These are phyloP conservation scores for Sphyrna mokarran DNA, from an alignment of 2,113 vertebrate genomes.

Conservation along the genomic window DNA sequence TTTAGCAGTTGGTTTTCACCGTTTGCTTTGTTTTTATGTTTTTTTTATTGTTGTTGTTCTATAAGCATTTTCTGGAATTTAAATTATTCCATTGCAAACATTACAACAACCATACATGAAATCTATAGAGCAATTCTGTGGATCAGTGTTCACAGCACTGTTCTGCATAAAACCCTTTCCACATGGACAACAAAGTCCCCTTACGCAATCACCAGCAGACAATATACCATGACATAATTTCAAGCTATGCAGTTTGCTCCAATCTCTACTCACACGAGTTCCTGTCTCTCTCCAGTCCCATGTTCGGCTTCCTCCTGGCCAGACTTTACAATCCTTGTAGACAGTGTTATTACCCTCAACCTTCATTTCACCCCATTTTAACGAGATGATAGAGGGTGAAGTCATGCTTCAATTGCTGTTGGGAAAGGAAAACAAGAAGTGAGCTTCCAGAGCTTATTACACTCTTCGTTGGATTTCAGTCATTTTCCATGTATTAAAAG, in stretches of 20 bases:
- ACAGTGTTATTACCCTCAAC: slow-evolving; percentile 12
- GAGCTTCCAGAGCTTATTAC: background rate
- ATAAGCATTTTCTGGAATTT: background rate
- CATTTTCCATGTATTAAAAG: background rate
- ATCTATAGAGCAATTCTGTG: background rate
- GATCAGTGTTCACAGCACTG: background rate
- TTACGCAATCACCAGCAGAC: background rate
- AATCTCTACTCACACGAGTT: slow-evolving; percentile 9
- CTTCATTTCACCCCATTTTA: slow-evolving; percentile 14
- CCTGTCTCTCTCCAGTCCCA: slow-evolving; percentile 28
- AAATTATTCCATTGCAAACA: background rate
- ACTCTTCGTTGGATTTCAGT: background rate
- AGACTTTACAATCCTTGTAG: slow-evolving; percentile 21
- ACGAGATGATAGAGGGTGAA: background rate
- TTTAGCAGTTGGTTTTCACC: background rate
- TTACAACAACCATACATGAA: background rate
- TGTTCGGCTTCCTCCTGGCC: background rate
- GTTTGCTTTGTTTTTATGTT: background rate
- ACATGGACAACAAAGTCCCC: background rate
- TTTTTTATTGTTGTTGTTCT: background rate
- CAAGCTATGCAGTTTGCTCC: background rate
- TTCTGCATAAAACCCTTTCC: background rate
- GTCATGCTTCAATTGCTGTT: slow-evolving; percentile 14
- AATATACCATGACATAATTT: background rate
- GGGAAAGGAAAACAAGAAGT: background rate